These are phyloP conservation scores for Camponotus vicinus DNA, from an alignment of 1,140 invertebrate genomes.

Conservation along the genomic window DNA sequence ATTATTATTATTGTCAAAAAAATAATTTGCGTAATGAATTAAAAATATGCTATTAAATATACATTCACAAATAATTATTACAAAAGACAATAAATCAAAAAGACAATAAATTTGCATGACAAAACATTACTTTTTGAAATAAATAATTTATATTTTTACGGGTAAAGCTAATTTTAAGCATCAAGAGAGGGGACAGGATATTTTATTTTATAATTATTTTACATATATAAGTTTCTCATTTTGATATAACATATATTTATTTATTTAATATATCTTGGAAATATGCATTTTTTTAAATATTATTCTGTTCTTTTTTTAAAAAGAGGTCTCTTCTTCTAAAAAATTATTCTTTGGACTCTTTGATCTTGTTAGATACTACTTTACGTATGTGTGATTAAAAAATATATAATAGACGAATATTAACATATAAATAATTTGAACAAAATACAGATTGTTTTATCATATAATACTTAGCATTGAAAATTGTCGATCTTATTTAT, in stretches of 20 bases:
- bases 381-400: neutral
- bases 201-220: neutral
- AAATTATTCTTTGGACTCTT: neutral
- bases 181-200: neutral
- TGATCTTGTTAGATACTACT: neutral
- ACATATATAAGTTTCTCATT: neutral
- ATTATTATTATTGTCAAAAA: neutral
- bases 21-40: neutral
- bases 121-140: conserved; percentile 17
- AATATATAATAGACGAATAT: neutral
- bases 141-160: conserved; percentile 7
- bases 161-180: conserved; percentile 14
- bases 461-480: neutral
- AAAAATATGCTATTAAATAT: neutral
- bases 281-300: neutral
- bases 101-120: neutral
- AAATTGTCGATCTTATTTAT: conserved; percentile 6
- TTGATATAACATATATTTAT: neutral
- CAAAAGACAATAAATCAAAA: conserved; percentile 16
- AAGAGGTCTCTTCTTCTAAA: neutral
- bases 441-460: neutral
- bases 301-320: conserved; percentile 3
- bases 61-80: neutral
- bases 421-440: neutral
- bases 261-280: conserved; percentile 1